Base-by-base conservation (phyloP, 2,113 vertebrate genomes). In the Dryoscopus gambensis region DNA sequence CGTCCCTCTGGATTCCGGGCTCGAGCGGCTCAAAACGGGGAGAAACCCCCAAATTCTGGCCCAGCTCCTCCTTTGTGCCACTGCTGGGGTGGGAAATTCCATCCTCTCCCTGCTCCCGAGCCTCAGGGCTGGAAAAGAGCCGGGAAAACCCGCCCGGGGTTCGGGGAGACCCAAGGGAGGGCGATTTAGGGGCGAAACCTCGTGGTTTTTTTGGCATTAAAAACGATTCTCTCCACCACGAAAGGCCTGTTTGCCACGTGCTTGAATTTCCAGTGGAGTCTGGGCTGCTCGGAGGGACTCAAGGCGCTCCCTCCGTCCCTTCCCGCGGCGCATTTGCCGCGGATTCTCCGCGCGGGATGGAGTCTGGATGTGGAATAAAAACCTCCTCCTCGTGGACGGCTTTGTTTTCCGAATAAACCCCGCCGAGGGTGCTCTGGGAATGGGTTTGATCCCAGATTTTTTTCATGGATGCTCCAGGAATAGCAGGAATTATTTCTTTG, bases 381-480 rank as follows among this genome's bases (percentile, higher is more conserved):
- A 33, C 21, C 9, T 57, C 50, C 78, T 62, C 75, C 76, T 93
- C 95, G 89, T 63, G 28, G 46, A 83, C 63, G 84, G 84, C 78
- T 91, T 87, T 67, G n/a, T 89, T 60, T 91, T 47, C 86, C 73
- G 77, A 94, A 96, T 84, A 88, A 89, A 87, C 76, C 86, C 37
- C 13, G 15, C 47, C 35, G 84, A 96, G 44, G 57, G 46, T 84
- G 17, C 14, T 27, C 28, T 24, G 67, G 77, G 64, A 33, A 10
- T 9, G 40, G 15, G 16, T 47, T 44, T 50, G 23, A 7, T 17
- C 64, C 33, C 5, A 2, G 47, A 5, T 56, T 63, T 1, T 74
- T 68, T 10, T 28, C n/a, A 8, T 5, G 15, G 70, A 44, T 11
- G 6, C n/a, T 44, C 1, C 52, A 57, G 35, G 28, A 63, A 35